Conservation (phyloP, 2,113 vertebrate species). For the Tetraodon nigroviridis region DNA sequence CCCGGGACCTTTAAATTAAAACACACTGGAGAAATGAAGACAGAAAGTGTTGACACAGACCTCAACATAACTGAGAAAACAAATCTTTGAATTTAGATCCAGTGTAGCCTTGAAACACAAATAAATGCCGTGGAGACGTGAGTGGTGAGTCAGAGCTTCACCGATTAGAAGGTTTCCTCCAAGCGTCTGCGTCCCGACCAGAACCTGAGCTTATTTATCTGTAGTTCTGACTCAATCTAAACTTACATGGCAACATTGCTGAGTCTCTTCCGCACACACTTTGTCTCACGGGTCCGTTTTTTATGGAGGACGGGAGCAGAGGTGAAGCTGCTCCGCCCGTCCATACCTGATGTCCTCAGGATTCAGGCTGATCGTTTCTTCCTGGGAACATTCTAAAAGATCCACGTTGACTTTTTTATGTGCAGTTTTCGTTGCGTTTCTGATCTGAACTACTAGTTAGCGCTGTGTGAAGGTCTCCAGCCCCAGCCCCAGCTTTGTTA, state of each 20-base stretch:
- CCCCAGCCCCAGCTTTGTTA: conserved; percentile 38
- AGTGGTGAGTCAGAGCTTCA: neutral
- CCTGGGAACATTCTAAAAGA: too few relatives aligned
- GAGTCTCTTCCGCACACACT: too few relatives aligned
- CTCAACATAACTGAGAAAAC: conserved; percentile 35
- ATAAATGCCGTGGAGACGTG: neutral
- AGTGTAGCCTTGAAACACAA: neutral
- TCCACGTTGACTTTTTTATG: too few relatives aligned
- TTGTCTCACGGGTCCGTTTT: too few relatives aligned
- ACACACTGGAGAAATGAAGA: conserved; percentile 31
- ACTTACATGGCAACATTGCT: neutral
- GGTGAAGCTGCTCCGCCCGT: too few relatives aligned
- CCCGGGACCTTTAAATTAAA: conserved; percentile 38
- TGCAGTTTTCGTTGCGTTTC: too few relatives aligned
- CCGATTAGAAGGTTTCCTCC: neutral
- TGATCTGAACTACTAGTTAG: too few relatives aligned
- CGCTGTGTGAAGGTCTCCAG: conserved; percentile 10
- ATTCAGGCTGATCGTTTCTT: too few relatives aligned
- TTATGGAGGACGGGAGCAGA: too few relatives aligned
- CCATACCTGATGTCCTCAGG: too few relatives aligned
- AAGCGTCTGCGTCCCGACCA: neutral
- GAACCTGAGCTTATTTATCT: neutral
- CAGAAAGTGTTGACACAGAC: conserved; percentile 43
- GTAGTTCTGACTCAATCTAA: neutral
- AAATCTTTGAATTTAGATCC: conserved; percentile 15